Percentiles rank a stretch among this genome's conserved stretches.
Conservation (phyloP, 2,797 vertebrate genomes). For the Loriculus beryllinus region DNA sequence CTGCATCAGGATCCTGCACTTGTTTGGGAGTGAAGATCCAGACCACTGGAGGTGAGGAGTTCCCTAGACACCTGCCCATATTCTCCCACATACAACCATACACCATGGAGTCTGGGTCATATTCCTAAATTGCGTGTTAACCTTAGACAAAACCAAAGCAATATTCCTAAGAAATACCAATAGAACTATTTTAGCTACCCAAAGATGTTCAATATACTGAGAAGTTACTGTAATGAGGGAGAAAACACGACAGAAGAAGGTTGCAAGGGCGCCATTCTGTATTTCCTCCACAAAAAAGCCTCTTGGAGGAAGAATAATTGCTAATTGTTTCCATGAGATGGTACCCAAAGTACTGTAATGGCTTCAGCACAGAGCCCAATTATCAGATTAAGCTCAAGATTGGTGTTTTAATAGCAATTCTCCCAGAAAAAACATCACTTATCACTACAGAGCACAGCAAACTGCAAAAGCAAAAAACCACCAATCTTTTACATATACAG, state of each 20-base stretch:
- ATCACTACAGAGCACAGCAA: neutral
- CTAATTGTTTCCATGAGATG: neutral
- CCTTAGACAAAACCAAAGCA: neutral
- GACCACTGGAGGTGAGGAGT: neutral
- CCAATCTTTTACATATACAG: neutral
- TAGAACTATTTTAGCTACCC: neutral
- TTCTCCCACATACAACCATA: neutral
- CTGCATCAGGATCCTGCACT: neutral
- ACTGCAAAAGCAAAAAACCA: neutral
- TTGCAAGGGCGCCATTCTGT: neutral
- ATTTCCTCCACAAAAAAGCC: neutral
- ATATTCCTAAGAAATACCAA: neutral
- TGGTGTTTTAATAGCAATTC: neutral
- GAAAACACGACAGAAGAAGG: neutral
- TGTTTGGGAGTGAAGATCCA: neutral
- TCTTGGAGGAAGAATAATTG: neutral
- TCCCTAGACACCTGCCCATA: neutral
- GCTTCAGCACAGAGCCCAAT: neutral
- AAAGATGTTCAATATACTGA: neutral
- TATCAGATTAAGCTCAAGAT: neutral
- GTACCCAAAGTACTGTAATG: neutral
- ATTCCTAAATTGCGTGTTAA: neutral
- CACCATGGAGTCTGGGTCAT: neutral
- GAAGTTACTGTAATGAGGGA: neutral
- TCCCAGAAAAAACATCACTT: neutral